Evolutionary conservation across 2,113 vertebrate species (phyloP).

Genomic region (Xenopus borealis): DNA sequence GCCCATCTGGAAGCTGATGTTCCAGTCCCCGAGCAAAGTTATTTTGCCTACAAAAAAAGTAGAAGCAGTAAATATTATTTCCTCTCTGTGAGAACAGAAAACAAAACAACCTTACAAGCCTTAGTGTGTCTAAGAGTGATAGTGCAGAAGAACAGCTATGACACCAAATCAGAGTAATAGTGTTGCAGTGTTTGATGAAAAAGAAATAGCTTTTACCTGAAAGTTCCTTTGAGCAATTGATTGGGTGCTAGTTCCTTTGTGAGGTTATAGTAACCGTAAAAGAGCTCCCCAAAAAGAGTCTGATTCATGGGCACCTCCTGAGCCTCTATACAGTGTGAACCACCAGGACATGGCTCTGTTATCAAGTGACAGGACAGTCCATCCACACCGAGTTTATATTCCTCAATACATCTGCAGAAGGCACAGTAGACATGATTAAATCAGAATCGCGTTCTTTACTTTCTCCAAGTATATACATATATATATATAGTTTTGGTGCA

Average conservation of each 20-base stretch:
- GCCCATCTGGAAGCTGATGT: constrained; percentile 92
- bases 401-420: constrained; percentile 85
- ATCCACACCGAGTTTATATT: constrained; percentile 88
- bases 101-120: too few species aligned
- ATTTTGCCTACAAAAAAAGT: constrained; percentile 78
- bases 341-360: constrained; percentile 82
- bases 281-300: constrained; percentile 92
- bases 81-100: too few species aligned
- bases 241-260: constrained; percentile 80
- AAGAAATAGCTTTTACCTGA: constrained; percentile 71
- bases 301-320: constrained; percentile 91
- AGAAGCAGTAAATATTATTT: neutral
- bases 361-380: constrained; percentile 88
- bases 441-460: too few species aligned
- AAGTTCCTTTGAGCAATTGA: constrained; percentile 91
- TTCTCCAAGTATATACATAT: too few species aligned
- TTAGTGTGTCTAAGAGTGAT: too few species aligned
- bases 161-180: too few species aligned
- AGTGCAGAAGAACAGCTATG: too few species aligned
- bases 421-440: constrained; percentile 8
- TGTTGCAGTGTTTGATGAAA: too few species aligned
- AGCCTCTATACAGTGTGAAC: constrained; percentile 78
- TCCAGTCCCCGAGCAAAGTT: constrained; percentile 95
- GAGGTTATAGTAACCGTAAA: constrained; percentile 96
- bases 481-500: too few species aligned